Percentiles rank a stretch among this genome's conserved stretches.
phyloP scores from a whole-genome alignment of 2,888 invertebrate genomes.

The Thera britannica region DNA sequence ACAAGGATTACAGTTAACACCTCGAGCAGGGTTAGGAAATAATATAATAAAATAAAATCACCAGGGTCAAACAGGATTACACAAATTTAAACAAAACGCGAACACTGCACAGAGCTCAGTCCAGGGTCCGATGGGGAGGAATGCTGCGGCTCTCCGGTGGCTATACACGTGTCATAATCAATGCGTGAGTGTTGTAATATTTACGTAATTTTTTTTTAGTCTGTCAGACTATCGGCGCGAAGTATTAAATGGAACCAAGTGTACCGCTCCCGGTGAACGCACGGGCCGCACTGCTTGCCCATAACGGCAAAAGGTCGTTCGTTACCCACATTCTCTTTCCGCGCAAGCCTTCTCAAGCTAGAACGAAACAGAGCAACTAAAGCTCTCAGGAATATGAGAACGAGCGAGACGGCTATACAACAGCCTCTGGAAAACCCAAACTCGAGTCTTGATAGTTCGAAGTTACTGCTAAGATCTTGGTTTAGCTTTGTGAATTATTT shows the following conservation, averaged over 20 bases:
- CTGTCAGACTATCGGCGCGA: slow-evolving; percentile 70
- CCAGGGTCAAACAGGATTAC: slow-evolving; percentile 74
- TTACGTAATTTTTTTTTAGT: slow-evolving; percentile 83
- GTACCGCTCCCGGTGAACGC: slow-evolving; percentile 76
- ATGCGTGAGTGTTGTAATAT: slow-evolving; percentile 81
- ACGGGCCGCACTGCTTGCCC: slow-evolving; percentile 83
- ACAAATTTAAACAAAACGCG: slow-evolving; percentile 69
- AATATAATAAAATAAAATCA: slow-evolving; percentile 77
- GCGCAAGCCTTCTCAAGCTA: slow-evolving; percentile 82
- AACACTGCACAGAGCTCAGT: slow-evolving; percentile 53
- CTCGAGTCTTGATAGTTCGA: slow-evolving; percentile 81
- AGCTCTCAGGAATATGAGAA: slow-evolving; percentile 46
- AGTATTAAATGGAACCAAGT: slow-evolving; percentile 48
- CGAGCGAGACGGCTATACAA: slow-evolving; percentile 61
- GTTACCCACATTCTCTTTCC: slow-evolving; percentile 85
- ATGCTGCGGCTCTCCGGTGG: slow-evolving; percentile 56
- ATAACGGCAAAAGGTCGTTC: slow-evolving; percentile 84
- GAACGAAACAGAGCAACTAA: slow-evolving; percentile 64
- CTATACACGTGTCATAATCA: slow-evolving; percentile 75
- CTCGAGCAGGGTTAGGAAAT: slow-evolving; percentile 67
- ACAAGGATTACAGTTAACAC: slow-evolving; percentile 67
- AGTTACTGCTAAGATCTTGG: slow-evolving; percentile 70
- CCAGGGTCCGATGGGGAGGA: slow-evolving; percentile 48
- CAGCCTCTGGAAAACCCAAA: slow-evolving; percentile 82
- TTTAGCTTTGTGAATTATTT: slow-evolving; percentile 81